Base-by-base conservation (phyloP, 2,797 vertebrate genomes). In the Sebastes trivittatus region DNA sequence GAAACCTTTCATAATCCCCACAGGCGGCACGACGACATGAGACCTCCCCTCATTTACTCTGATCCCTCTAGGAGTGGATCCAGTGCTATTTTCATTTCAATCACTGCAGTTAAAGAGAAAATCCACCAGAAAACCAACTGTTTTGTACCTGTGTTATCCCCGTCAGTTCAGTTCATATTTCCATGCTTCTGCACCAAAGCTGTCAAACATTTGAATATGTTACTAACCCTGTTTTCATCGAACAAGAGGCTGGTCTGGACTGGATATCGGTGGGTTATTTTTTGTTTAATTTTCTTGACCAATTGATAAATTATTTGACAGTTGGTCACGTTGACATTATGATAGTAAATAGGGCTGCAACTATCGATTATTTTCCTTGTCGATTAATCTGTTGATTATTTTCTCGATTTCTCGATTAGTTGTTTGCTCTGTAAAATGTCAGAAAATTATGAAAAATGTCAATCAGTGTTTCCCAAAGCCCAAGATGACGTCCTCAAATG, bases 31-130 rank as follows among this genome's bases (percentile, higher is more conserved):
- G 2, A 46, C 55, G 75, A 87, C 74, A 73, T 77, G 75, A 92
- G 87, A 92, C 82, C 79, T 87, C 81, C 82, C 71, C 84, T 90
- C 89, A 85, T 90, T 92, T 89, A 88, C 74, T 88, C 68, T 46
- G 72, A 84, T 87, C 81, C 89, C 89, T 87, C 63, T 82, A 84
- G 87, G 85, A 91, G 86, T 42, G 68, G 81, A 89, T 77, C 77
- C 74, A 64, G 85, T 29, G 81, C 86, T 83, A 78, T 91, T 71
- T 46, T 46, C 68, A 59, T 71, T 91, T 87, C 85, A 86, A 78
- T 86, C 87, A 56, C 75, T 58, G 75, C 78, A 66, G 70, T 71
- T 83, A 46, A 79, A 82, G 67, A 74, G 71, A 68, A 72, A 83
- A 84, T 64, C 68, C 58, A 58, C 9, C 76, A 66, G 25, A 76